These are phyloP conservation scores for Protobothrops flavoviridis DNA, from an alignment of 2,113 vertebrate species.

Conservation along the genomic window DNA sequence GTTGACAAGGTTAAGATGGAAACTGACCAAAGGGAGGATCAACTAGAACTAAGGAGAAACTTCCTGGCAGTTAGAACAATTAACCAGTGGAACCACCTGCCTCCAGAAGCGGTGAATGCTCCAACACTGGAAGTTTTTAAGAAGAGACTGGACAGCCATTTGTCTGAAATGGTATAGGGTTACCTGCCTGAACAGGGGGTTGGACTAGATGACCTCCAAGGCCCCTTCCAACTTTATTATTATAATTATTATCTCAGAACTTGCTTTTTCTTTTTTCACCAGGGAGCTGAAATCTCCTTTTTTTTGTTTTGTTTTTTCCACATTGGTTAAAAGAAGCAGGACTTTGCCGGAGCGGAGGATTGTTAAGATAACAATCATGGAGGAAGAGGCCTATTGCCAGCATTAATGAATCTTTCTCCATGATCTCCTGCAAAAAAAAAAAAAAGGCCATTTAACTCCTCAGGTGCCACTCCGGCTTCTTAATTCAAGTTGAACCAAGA, in stretches of 20 bases:
- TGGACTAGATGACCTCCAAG: too few species aligned
- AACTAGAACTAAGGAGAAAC: too few species aligned
- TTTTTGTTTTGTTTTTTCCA: not conserved
- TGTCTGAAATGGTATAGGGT: too few species aligned
- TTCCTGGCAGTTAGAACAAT: too few species aligned
- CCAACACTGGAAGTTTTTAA: too few species aligned
- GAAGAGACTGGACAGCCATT: too few species aligned
- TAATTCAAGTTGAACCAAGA: conserved; percentile 73
- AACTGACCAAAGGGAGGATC: not conserved
- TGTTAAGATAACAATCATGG: conserved; percentile 17
- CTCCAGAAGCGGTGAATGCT: too few species aligned
- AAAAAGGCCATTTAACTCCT: conserved; percentile 62
- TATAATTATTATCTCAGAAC: not conserved
- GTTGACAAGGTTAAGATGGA: not conserved
- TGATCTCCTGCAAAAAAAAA: not conserved
- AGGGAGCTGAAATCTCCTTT: not conserved
- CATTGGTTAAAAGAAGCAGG: not conserved
- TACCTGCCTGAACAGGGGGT: too few species aligned
- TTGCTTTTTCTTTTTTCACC: not conserved
- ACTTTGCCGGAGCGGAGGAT: not conserved
- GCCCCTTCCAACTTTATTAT: too few species aligned
- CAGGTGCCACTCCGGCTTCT: conserved; percentile 59
- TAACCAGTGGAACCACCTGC: too few species aligned
- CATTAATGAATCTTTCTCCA: conserved; percentile 38
- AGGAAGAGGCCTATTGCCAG: conserved; percentile 52